phyloP scores from a whole-genome alignment of 2,888 invertebrate species.

The Drosophila mayaguana region DNA sequence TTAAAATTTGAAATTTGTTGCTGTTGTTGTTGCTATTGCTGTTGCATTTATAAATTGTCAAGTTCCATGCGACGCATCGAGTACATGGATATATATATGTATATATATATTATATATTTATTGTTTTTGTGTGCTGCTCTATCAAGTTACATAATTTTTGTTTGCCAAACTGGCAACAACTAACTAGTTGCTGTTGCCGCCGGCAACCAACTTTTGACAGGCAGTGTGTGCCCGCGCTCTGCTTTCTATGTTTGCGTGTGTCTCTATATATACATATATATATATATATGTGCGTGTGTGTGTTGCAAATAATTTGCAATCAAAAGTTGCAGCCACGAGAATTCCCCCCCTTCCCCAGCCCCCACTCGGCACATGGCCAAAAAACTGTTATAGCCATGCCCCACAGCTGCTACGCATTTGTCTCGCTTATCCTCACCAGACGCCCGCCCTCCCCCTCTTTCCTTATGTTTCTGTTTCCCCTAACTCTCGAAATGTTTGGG shows the following conservation, averaged over 20 bases:
- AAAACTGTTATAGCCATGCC: constrained; percentile 39
- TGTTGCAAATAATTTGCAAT: constrained; percentile 76
- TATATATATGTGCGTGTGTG: too few relatives aligned
- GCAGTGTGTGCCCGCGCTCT: constrained; percentile 20
- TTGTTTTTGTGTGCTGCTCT: constrained; percentile 25
- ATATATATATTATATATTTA: neutral
- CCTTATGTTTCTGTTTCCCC: neutral
- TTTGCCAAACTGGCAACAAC: constrained; percentile 46
- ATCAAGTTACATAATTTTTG: constrained; percentile 66
- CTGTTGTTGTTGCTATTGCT: constrained; percentile 1
- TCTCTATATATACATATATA: constrained; percentile 8
- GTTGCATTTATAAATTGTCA: constrained; percentile 50
- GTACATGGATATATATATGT: neutral
- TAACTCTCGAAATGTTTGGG: constrained; percentile 43
- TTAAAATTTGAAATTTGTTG: constrained; percentile 60
- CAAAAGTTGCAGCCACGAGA: constrained; percentile 69
- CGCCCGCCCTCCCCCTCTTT: neutral
- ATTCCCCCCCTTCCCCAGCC: constrained; percentile 3
- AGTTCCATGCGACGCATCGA: constrained; percentile 15
- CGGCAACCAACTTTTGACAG: constrained; percentile 66
- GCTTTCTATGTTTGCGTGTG: constrained; percentile 35
- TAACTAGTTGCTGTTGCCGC: constrained; percentile 50
- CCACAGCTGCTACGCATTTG: constrained; percentile 38
- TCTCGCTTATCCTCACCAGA: neutral
- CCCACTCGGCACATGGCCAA: constrained; percentile 16